Percentiles rank a stretch among this genome's conserved stretches.
These are phyloP conservation scores for Macropodus opercularis DNA, from an alignment of 2,797 vertebrate species.

Conservation along the genomic window DNA sequence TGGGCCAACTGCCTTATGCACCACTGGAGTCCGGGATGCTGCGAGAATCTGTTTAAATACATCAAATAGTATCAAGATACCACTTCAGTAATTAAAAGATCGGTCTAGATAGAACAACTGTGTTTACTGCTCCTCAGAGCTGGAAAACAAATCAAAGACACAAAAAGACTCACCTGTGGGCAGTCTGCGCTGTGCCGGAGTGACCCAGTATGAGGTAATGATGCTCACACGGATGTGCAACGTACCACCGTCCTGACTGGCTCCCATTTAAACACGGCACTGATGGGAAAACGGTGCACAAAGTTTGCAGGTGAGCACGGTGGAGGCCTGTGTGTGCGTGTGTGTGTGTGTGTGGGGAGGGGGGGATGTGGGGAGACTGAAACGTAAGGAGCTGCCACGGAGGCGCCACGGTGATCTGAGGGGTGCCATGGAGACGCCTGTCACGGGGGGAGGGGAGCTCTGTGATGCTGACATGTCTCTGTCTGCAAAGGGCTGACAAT, in stretches of 20 bases:
- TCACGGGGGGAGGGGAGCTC: constrained; percentile 49
- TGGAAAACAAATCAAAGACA: neutral
- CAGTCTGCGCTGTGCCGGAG: constrained; percentile 1
- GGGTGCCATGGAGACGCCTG: constrained; percentile 73
- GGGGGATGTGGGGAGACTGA: constrained; percentile 66
- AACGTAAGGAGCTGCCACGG: constrained; percentile 61
- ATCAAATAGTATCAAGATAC: neutral
- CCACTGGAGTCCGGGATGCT: constrained; percentile 10
- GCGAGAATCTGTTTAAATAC: neutral
- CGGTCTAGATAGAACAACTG: neutral
- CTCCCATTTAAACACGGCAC: constrained; percentile 39
- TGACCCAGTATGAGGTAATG: constrained; percentile 37
- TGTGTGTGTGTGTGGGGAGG: constrained; percentile 41
- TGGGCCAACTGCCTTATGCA: constrained; percentile 7
- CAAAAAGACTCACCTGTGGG: neutral
- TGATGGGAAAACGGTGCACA: constrained; percentile 13
- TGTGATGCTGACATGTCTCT: constrained; percentile 73
- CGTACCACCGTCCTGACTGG: constrained; percentile 3
- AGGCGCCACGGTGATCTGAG: constrained; percentile 72
- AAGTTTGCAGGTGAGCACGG: constrained; percentile 54
- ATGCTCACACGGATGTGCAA: constrained; percentile 38
- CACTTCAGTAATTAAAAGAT: neutral
- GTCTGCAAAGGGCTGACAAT: constrained; percentile 68
- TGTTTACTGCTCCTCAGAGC: neutral
- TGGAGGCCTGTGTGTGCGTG: constrained; percentile 8